phyloP scores from a whole-genome alignment of 2,888 invertebrate species.

The Dynastes hyllus region DNA sequence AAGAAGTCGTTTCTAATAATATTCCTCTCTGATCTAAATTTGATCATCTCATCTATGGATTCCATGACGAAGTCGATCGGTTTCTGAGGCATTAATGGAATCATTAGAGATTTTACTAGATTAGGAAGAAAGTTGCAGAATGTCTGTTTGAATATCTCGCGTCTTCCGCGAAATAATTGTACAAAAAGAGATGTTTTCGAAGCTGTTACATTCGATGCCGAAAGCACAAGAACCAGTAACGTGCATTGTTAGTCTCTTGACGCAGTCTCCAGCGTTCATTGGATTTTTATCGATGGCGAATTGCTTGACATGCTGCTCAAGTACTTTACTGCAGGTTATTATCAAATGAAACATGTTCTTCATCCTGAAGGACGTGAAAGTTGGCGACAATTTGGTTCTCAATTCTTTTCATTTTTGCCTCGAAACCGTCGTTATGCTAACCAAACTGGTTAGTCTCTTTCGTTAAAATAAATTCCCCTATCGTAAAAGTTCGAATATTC shows the following conservation, averaged over 20 bases:
- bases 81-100: conserved; percentile 14
- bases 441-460: conserved; percentile 40
- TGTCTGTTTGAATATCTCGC: background rate
- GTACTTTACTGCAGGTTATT: conserved; percentile 10
- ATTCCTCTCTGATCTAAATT: conserved; percentile 5
- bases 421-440: conserved; percentile 35
- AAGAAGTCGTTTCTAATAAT: conserved; percentile 36
- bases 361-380: conserved; percentile 42
- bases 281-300: conserved; percentile 22
- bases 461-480: conserved; percentile 38
- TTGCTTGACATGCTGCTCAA: background rate
- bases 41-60: conserved; percentile 14
- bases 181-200: conserved; percentile 52
- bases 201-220: conserved; percentile 36
- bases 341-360: conserved; percentile 41
- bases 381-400: conserved; percentile 34
- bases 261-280: conserved; percentile 19
- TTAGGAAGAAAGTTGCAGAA: conserved; percentile 28
- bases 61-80: background rate
- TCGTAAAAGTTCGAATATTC: conserved; percentile 41
- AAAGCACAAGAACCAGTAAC: conserved; percentile 42
- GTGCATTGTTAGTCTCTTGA: conserved; percentile 27
- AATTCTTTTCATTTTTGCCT: conserved; percentile 35
- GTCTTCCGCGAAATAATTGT: background rate
- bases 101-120: conserved; percentile 1